Conservation (phyloP, 2,888 invertebrate species). For the Periphyllus acericola region DNA sequence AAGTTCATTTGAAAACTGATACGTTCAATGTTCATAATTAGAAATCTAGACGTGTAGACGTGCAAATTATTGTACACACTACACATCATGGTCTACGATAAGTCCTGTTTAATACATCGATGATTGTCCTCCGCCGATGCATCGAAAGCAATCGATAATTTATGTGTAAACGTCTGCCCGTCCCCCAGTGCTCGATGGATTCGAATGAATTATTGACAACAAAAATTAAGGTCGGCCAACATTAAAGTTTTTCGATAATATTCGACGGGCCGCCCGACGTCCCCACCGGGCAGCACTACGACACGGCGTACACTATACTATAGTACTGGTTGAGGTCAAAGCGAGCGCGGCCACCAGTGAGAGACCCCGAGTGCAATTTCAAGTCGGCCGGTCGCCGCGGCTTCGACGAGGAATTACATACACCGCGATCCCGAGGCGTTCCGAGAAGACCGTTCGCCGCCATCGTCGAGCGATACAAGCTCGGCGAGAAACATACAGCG, state of each 20-base stretch:
- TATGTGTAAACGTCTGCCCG: too few species aligned
- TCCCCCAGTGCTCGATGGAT: too few species aligned
- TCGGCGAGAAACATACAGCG: too few species aligned
- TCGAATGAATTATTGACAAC: not conserved
- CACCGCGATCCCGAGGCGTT: not conserved
- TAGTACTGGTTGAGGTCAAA: constrained; percentile 23
- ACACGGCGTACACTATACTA: not conserved
- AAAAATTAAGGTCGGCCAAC: not conserved
- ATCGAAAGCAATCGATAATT: too few species aligned
- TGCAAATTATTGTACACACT: too few species aligned
- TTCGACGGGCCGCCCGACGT: not conserved
- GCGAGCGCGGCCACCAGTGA: constrained; percentile 6
- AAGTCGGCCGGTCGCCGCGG: not conserved
- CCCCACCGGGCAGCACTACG: not conserved
- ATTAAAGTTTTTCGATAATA: not conserved
- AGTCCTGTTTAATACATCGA: not conserved
- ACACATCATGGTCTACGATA: not conserved
- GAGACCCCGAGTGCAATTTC: not conserved
- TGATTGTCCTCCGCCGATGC: too few species aligned
- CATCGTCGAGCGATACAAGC: too few species aligned
- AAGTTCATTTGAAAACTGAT: too few species aligned
- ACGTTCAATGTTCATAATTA: too few species aligned
- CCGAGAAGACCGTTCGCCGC: too few species aligned
- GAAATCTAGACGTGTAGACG: too few species aligned
- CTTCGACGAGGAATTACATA: not conserved